Percentiles rank a stretch among this genome's conserved stretches.
phyloP scores from a whole-genome alignment of 2,888 invertebrate genomes.

The Eilema depressum region DNA sequence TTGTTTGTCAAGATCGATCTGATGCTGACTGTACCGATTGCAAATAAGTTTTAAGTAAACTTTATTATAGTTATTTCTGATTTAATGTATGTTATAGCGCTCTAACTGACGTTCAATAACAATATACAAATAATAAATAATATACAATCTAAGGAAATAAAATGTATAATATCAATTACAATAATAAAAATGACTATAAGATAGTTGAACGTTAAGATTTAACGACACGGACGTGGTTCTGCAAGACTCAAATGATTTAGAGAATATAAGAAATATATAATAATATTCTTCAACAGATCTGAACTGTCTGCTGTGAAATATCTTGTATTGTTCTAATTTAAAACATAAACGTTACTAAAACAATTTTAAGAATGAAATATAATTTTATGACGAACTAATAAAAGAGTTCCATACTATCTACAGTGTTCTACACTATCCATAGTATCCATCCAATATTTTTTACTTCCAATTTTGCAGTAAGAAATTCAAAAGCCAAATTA shows the following conservation, averaged over 20 bases:
- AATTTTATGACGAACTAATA: too few relatives aligned
- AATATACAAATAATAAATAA: background rate
- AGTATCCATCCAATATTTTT: slow-evolving; percentile 41
- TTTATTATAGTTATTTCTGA: background rate
- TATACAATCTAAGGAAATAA: background rate
- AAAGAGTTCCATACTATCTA: too few relatives aligned
- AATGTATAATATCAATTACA: background rate
- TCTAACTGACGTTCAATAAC: background rate
- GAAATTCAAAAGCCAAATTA: slow-evolving; percentile 56
- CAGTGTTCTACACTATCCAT: too few relatives aligned
- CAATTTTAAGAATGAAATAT: too few relatives aligned
- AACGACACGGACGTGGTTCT: background rate
- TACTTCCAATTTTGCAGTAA: slow-evolving; percentile 43
- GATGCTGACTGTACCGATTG: too few relatives aligned
- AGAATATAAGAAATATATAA: background rate
- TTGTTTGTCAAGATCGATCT: too few relatives aligned
- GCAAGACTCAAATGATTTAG: background rate
- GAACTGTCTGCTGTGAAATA: background rate
- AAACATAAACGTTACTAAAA: background rate
- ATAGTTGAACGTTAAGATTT: background rate
- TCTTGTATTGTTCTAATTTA: background rate
- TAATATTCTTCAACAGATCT: background rate
- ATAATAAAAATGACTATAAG: background rate
- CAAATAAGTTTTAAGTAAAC: too few relatives aligned
- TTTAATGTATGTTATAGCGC: background rate